Conservation (phyloP, 2,888 invertebrate genomes). For the Podabrus alpinus region DNA sequence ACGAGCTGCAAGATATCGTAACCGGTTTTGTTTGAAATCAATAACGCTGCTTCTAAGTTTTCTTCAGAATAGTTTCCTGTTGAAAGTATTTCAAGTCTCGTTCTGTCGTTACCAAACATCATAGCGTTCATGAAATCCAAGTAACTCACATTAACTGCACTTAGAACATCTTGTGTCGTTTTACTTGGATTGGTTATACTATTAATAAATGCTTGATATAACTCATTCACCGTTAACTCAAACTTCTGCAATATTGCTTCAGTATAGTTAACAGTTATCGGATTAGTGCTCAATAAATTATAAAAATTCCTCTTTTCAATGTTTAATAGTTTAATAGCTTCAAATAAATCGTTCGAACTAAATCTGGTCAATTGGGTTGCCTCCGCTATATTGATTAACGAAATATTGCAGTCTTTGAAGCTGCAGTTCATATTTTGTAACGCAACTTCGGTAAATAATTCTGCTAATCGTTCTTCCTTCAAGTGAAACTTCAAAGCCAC, state of each 20-base stretch:
- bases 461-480: conserved; percentile 6
- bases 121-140: conserved; percentile 15
- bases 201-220: conserved; percentile 18
- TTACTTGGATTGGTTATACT: conserved; percentile 8
- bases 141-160: conserved; percentile 18
- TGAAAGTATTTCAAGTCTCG: conserved; percentile 17
- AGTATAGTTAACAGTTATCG: background rate
- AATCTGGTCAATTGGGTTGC: conserved; percentile 6
- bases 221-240: conserved; percentile 7
- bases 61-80: conserved; percentile 26
- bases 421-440: conserved; percentile 8
- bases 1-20: conserved; percentile 14
- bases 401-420: conserved; percentile 3
- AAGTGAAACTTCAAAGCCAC: conserved; percentile 12
- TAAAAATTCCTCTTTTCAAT: conserved; percentile 1
- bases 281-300: background rate
- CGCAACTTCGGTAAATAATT: conserved; percentile 12
- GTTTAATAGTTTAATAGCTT: conserved; percentile 6
- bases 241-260: conserved; percentile 8
- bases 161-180: conserved; percentile 12
- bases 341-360: background rate
- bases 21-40: conserved; percentile 13
- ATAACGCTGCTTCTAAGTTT: conserved; percentile 11
- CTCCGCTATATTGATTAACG: conserved; percentile 2
- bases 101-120: conserved; percentile 19